Base-by-base conservation (phyloP, 2,797 vertebrate genomes). In the Neosilurus hyrtlii region DNA sequence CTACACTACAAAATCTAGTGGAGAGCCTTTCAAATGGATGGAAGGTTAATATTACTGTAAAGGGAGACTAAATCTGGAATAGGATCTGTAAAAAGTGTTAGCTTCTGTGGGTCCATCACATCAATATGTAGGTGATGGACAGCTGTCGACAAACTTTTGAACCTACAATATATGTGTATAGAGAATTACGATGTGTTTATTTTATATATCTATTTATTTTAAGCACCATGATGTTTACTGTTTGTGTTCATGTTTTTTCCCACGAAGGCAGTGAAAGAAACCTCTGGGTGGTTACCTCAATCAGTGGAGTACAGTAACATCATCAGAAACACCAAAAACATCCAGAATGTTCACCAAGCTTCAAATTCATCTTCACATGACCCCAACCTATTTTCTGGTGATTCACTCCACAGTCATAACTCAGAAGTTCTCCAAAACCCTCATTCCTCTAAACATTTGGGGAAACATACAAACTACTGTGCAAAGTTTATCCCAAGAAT, bases 261-360 rank as follows among this genome's bases (percentile, higher is more conserved):
- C 56, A 22, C 20, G 12, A 56, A 76, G 73, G 2, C 2, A 61
- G 10, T 26, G 84, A 65, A 54, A 54, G 85, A 75, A 72, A 68
- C 83, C 49, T 76, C 73, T 37, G 35, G 20, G 10, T 90, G 90
- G 91, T 85, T 89, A 86, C 90, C 82, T 57, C 87, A 74, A 10
- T 30, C 63, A 82, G 67, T 84, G 79, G 88, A 87, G 37, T 72
- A 82, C n/a, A 85, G 74, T 84, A 68, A 20, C 18, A 75, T 61
- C 74, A 83, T 79, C 77, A 81, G 79, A 20, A 82, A 83, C 66
- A 61, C 43, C 49, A 84, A 75, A 82, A 87, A 71, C 61, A 24
- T 72, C 62, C 85, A 86, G 71, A 86, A 86, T 80, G 26, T 70
- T 61, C 59, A 26, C 26, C 35, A 82, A 82, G 78, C 61, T 54